Evolutionary conservation across 2,113 vertebrate genomes (phyloP).

Genomic region (Jacana jacana): DNA sequence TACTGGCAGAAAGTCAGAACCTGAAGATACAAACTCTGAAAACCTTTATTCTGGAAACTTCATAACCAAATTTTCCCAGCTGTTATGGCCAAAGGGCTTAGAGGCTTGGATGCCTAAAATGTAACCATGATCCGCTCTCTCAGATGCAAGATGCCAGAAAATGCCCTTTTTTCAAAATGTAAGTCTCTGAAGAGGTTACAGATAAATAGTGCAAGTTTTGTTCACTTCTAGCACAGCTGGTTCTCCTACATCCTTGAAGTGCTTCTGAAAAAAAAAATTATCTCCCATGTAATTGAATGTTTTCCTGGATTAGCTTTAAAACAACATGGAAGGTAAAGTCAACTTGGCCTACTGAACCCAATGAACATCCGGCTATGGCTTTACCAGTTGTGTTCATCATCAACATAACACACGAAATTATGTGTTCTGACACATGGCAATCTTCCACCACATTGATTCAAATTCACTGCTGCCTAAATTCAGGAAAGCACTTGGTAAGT

Average conservation of each 20-base stretch:
- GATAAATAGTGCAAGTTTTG: not conserved
- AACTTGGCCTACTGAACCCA: not conserved
- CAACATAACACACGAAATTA: not conserved
- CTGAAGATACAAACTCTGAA: not conserved
- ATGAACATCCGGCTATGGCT: not conserved
- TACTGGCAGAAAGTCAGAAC: not conserved
- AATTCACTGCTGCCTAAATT: not conserved
- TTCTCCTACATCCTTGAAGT: not conserved
- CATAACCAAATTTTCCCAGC: not conserved
- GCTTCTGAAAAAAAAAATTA: not conserved
- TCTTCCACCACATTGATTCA: not conserved
- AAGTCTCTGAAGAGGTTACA: rapidly evolving
- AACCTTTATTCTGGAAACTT: not conserved
- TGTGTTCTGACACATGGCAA: not conserved
- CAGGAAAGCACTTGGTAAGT: constrained; percentile 14
- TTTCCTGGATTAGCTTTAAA: not conserved
- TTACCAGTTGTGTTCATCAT: not conserved
- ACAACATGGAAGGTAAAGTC: not conserved
- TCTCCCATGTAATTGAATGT: not conserved
- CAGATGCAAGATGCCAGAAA: not conserved
- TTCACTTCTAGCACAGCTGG: not conserved
- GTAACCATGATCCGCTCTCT: not conserved
- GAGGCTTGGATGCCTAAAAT: not conserved
- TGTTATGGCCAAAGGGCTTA: not conserved
- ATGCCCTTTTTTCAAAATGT: not conserved